Evolutionary conservation across 2,888 invertebrate species (phyloP).

Genomic region (Monochamus alternatus): DNA sequence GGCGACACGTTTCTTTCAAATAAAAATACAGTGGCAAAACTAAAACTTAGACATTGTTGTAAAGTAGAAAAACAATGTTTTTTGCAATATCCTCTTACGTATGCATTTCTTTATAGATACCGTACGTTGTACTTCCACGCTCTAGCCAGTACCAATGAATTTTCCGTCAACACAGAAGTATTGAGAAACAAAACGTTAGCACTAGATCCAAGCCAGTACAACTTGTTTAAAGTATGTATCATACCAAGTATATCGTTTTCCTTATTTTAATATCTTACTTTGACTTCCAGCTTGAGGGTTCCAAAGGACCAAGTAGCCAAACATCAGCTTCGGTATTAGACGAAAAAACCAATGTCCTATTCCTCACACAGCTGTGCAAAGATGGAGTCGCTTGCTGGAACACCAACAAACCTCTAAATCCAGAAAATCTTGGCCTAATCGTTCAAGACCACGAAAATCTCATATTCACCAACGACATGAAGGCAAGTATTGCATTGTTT

Average conservation of each 20-base stretch:
- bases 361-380: constrained; percentile 85
- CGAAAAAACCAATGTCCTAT: constrained; percentile 78
- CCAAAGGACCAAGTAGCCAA: constrained; percentile 81
- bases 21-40: too few species aligned
- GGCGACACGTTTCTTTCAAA: too few species aligned
- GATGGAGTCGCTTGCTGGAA: constrained; percentile 90
- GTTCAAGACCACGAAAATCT: constrained; percentile 79
- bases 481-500: constrained; percentile 68
- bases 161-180: constrained; percentile 82
- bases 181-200: constrained; percentile 82
- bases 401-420: constrained; percentile 76
- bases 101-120: constrained; percentile 69
- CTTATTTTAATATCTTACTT: constrained; percentile 16
- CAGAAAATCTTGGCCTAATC: constrained; percentile 79
- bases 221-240: constrained; percentile 79
- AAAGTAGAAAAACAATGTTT: too few species aligned
- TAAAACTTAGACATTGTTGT: too few species aligned
- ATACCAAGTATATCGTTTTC: background rate
- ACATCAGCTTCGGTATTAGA: constrained; percentile 84
- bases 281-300: constrained; percentile 75
- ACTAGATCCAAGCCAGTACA: constrained; percentile 79
- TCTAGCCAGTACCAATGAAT: constrained; percentile 85
- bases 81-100: too few species aligned
- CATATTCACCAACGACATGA: constrained; percentile 86
- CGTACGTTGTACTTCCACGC: constrained; percentile 88